phyloP scores from a whole-genome alignment of 2,888 invertebrate species.

The Argyresthia albistria region DNA sequence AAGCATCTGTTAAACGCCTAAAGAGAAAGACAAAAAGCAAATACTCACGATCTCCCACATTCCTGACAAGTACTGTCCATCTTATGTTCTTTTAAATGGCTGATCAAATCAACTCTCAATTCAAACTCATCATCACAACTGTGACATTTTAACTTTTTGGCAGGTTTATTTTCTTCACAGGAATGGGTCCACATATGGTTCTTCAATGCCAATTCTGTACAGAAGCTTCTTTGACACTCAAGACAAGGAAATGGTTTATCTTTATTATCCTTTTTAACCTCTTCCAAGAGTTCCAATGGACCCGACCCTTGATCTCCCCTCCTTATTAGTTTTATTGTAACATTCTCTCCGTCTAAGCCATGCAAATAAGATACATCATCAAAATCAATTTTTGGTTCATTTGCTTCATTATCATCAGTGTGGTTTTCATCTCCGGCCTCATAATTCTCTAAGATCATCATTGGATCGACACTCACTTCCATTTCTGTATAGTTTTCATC shows the following conservation, averaged over 20 bases:
- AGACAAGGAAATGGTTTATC: conserved; percentile 69
- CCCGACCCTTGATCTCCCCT: conserved; percentile 16
- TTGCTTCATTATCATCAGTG: not conserved
- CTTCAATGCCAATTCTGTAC: conserved; percentile 72
- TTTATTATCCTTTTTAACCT: conserved; percentile 10
- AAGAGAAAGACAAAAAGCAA: conserved; percentile 3
- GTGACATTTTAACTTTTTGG: conserved; percentile 55
- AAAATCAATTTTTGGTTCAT: conserved; percentile 15
- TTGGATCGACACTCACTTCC: conserved; percentile 80
- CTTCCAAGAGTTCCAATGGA: conserved; percentile 3
- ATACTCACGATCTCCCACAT: conserved; percentile 78
- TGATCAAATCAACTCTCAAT: conserved; percentile 74
- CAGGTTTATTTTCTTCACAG: conserved; percentile 27
- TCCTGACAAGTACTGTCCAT: conserved; percentile 76
- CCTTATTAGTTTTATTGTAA: conserved; percentile 44
- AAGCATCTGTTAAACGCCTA: too few species aligned
- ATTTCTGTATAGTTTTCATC: conserved; percentile 61
- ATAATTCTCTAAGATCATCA: conserved; percentile 76
- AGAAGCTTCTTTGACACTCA: conserved; percentile 68
- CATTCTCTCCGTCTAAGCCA: conserved; percentile 29
- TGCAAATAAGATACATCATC: conserved; percentile 40
- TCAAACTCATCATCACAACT: conserved; percentile 75
- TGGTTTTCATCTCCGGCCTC: conserved; percentile 30
- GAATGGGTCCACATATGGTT: conserved; percentile 75
- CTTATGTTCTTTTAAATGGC: conserved; percentile 76